Base-by-base conservation (phyloP, 2,113 vertebrate genomes). In the Panthera leo region DNA sequence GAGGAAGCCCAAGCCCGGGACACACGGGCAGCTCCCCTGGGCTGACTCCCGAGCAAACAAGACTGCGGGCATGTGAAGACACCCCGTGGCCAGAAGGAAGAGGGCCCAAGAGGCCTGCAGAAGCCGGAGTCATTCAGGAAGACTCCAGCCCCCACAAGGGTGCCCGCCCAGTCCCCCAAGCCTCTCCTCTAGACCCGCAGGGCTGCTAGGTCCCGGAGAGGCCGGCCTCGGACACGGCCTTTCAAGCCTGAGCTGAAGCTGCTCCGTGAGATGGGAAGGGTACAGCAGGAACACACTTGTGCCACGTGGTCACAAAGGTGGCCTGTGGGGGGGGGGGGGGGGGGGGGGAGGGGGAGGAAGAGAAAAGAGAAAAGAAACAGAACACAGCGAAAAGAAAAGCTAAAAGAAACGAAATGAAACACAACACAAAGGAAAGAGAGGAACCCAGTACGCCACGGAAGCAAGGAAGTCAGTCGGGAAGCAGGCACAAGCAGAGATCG, bases 121-220 rank as follows among this genome's bases (percentile, higher is more conserved):
- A 61, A 70, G 67, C 82, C 0, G 0, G 31, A 27, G 27, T 11
- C 25, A 36, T 23, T 67, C 58, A 42, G 51, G 12, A 15, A 36
- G 5, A 36, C 42, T 18, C 27, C 5, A 48, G 67, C 58, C 86
- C 80, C 48, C 23, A 15, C 19, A 25, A 9, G 25, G 45, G 71
- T 2, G 42, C 14, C 39, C n/a, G 12, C 15, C 1, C 4, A 7
- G 79, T n/a, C 0, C 67, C 14, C 25, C 31, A 16, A 71, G 29
- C 19, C 63, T 55, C 29, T 7, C 23, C 42, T 80, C 21, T n/a
- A 65, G 45, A 67, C 34, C 51, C 71, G 45, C 12, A 2, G 9
- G 42, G 34, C 58, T 16, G 18, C 23, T 3, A 19, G 55, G n/a
- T 15, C 14, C 55, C 39, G 29, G n/a, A 71, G 34, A 19, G 2